Percentiles rank a stretch among this genome's conserved stretches.
Evolutionary conservation across 2,888 invertebrate genomes (phyloP).

Genomic region (Caenorhabditis virilis): DNA sequence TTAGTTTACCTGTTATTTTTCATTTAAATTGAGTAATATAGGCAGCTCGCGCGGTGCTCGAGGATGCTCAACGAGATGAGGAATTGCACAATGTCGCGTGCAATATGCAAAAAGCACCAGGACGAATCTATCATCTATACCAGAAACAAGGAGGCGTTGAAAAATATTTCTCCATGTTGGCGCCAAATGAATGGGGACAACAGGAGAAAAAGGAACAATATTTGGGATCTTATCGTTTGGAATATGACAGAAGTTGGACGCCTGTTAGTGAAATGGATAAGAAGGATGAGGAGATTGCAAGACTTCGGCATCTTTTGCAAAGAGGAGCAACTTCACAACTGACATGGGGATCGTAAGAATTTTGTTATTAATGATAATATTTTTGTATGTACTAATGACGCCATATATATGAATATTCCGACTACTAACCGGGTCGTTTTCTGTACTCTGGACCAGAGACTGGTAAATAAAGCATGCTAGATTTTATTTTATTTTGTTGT

Average conservation of each 20-base stretch:
- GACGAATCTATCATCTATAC: constrained; percentile 79
- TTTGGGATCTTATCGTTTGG: constrained; percentile 77
- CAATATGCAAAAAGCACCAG: constrained; percentile 79
- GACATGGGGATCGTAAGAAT: constrained; percentile 19
- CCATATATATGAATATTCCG: no score
- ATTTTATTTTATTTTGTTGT: no score
- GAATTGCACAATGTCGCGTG: constrained; percentile 78
- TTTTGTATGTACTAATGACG: no score
- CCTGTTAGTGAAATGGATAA: constrained; percentile 34
- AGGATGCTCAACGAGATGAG: constrained; percentile 74
- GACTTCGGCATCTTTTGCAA: constrained; percentile 23
- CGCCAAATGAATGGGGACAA: constrained; percentile 79
- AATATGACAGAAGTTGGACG: constrained; percentile 79
- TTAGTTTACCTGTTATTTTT: neutral
- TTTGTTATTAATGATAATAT: no score
- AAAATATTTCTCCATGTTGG: constrained; percentile 78
- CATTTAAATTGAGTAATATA: constrained; percentile 7
- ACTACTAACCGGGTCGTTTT: no score
- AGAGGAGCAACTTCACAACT: constrained; percentile 10
- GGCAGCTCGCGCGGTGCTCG: constrained; percentile 60
- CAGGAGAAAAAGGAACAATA: constrained; percentile 74
- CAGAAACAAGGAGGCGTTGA: constrained; percentile 66
- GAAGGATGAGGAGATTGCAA: constrained; percentile 33
- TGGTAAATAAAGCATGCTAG: no score
- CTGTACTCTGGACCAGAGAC: no score